These are phyloP conservation scores for Etheostoma cragini DNA, from an alignment of 2,113 vertebrate genomes.

Conservation along the genomic window DNA sequence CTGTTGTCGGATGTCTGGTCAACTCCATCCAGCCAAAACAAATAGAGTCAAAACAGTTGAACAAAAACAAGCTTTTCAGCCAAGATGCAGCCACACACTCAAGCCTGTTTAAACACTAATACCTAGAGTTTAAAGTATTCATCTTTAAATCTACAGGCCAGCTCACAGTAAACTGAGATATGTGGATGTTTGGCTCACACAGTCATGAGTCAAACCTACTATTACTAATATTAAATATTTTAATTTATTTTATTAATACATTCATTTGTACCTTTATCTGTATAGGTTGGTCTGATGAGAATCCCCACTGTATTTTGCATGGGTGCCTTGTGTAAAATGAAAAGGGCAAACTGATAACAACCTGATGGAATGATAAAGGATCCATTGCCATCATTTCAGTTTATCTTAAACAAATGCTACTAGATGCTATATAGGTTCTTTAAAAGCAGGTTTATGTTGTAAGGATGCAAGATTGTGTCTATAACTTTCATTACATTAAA, in stretches of 20 bases:
- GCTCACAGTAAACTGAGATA: not conserved
- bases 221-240: too few relatives aligned
- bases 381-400: not conserved
- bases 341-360: not conserved
- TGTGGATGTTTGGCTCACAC: not conserved
- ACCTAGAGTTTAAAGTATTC: conserved; percentile 1
- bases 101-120: conserved; percentile 8
- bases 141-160: not conserved
- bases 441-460: not conserved
- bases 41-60: conserved; percentile 53
- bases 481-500: not conserved
- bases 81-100: conserved; percentile 11
- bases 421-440: not conserved
- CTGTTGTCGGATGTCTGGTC: conserved; percentile 50
- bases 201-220: not conserved
- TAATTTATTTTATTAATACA: not conserved
- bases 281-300: not conserved
- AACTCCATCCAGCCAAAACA: conserved; percentile 56
- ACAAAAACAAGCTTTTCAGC: conserved; percentile 33
- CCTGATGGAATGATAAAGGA: not conserved
- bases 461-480: not conserved
- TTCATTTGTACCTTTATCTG: not conserved
- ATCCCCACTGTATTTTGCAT: not conserved
- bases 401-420: not conserved
- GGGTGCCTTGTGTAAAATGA: not conserved